Evolutionary conservation across 2,888 invertebrate species (phyloP), one percentile per base, ranked within the genome.

Genomic region (Serripes groenlandicus): DNA sequence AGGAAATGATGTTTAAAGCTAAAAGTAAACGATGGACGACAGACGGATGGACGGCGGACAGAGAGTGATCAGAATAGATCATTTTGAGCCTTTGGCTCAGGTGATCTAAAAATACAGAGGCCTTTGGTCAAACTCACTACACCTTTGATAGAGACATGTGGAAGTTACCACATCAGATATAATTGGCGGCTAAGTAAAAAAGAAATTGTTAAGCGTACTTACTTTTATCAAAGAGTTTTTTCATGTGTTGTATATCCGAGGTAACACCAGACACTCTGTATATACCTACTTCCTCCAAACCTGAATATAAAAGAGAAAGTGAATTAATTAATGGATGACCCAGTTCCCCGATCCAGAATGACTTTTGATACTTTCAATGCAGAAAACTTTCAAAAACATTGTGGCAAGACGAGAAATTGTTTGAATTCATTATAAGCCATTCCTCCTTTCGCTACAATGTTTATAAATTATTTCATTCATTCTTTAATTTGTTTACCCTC

Each of bases 201-300:
- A n/a, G n/a, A n/a, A n/a, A n/a, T n/a, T 11, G 11, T 42, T 18
- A 42, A 42, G 42, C 11, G 18, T 3, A 95, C 96, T 96, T 93
- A 98, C 98, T 98, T 92, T 98, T 97, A 95, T 99, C 98, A 94
- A 98, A 98, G 72, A 98, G 97, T 95, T 98, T 98, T 93, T 97
- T 97, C 70, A 98, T 96, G 88, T 97, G 97, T 90, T 97, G 97
- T 85, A 99, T 96, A 95, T 99, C 98, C 1, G 97, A 98, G 9
- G 98, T 97, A 66, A 98, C 97, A 82, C 98, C 98, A 54, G 98
- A 98, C 35, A 99, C 98, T 86, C 98, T 96, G 95, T 99, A 99
- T 87, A 99, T 96, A 75, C 99, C 99, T 73, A 98, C 97, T 95
- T 98, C 98, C 88, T 97, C 96, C 95, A 98, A 97, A 30, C 94